Base-by-base conservation (phyloP, 2,113 vertebrate genomes). In the Sardina pilchardus region DNA sequence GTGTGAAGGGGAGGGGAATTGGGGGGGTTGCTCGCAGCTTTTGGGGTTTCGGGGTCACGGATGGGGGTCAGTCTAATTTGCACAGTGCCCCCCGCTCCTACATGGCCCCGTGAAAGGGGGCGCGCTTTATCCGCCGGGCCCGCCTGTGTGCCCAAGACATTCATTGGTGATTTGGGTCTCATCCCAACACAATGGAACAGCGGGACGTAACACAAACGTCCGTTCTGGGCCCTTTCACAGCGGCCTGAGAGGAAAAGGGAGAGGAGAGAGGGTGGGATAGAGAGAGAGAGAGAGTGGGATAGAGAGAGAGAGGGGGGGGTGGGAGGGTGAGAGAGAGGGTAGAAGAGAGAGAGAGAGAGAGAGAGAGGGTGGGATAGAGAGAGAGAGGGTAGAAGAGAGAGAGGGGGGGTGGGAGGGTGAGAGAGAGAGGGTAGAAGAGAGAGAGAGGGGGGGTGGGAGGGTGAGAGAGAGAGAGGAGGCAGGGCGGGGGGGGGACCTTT, bases 41-140 rank as follows among this genome's bases (percentile, higher is more conserved):
- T 85, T 48, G 45, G 67, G 50, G 84, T 88, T 34, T 48, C 14
- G 67, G 71, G 71, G 71, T 78, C 71, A 78, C 78, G 85, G 36
- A 67, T 56, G 50, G 86, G 82, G 90, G 86, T 88, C 88, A 86
- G 83, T 85, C 83, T 90, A 91, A 91, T 90, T 91, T 90, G 87
- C 89, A 90, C 89, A 88, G 83, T 81, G 63, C 84, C 81, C 84
- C 43, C 83, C 48, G 50, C 86, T 90, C 89, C 89, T 82, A 86
- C 85, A 88, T 81, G 82, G 83, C 43, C 47, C n/a, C 59, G 85
- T 81, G 85, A 85, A 85, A 90, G 82, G 87, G 71, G 84, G 85
- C 78, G 84, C 84, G 84, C 59, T 91, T 89, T 75, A 85, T 90
- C 86, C 34, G 82, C 80, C 78, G 86, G 87, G 71, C 63, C 83